Percentiles rank a stretch among this genome's conserved stretches.
These are phyloP conservation scores for Platycnemis pennipes DNA, from an alignment of 2,888 invertebrate species.

Conservation along the genomic window DNA sequence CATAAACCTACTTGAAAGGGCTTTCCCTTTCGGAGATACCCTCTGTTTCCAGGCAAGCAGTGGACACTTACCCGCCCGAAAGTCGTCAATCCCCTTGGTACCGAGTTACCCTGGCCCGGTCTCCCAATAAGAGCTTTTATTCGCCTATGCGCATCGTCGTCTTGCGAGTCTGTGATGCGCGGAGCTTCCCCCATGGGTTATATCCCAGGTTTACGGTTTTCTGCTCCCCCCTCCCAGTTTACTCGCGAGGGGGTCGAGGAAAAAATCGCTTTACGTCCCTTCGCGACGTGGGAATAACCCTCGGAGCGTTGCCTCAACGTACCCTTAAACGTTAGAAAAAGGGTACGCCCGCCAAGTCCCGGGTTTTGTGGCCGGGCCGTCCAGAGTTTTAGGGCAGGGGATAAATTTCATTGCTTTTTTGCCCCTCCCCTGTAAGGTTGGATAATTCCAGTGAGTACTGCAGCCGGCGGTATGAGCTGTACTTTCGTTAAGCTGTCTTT, in stretches of 20 bases:
- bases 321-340: neutral
- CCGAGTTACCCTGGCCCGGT: neutral
- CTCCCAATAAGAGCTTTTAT: neutral
- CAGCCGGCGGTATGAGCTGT: neutral
- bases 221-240: neutral
- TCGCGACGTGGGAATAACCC: neutral
- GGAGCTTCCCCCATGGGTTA: neutral
- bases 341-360: no score
- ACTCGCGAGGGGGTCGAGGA: no score
- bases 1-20: neutral
- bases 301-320: neutral
- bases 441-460: neutral
- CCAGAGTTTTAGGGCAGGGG: neutral
- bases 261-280: neutral
- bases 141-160: neutral
- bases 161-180: neutral
- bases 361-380: neutral
- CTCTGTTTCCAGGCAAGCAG: neutral
- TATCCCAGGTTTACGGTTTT: neutral
- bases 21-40: neutral
- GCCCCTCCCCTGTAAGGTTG: neutral
- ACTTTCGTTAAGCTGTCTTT: neutral
- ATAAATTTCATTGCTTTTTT: constrained; percentile 2
- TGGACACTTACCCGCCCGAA: neutral
- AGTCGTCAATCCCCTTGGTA: neutral